A percentile compares a stretch with the other conserved stretches of the same genome.
Conservation (phyloP, 2,888 invertebrate species). For the Chrysotoxum bicinctum region DNA sequence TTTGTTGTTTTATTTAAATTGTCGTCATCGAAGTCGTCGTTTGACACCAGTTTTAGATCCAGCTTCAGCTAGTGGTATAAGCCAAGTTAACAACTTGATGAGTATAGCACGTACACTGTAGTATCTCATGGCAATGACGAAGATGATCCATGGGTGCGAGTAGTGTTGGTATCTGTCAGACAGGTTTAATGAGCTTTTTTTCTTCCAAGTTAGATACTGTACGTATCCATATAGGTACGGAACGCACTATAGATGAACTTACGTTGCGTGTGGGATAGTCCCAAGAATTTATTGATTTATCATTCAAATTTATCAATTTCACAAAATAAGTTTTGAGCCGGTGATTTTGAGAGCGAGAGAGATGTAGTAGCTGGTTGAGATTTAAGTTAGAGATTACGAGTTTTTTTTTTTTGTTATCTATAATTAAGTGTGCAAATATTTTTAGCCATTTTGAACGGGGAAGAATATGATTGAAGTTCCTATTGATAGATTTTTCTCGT, state of each 20-base stretch:
- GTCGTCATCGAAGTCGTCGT: constrained; percentile 49
- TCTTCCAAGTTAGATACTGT: constrained; percentile 17
- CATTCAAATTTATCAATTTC: constrained; percentile 13
- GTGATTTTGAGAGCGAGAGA: constrained; percentile 8
- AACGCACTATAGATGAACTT: constrained; percentile 31
- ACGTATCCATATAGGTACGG: background rate
- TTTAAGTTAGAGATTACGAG: background rate
- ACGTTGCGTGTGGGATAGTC: constrained; percentile 63
- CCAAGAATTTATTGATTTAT: constrained; percentile 58
- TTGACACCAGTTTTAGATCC: constrained; percentile 46
- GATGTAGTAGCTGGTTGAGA: constrained; percentile 1
- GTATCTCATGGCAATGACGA: constrained; percentile 56
- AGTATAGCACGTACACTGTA: constrained; percentile 8
- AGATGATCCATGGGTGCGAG: constrained; percentile 51
- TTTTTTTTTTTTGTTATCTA: background rate
- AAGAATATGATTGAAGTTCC: too few relatives aligned
- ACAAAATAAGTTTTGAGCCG: background rate
- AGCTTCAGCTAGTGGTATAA: constrained; percentile 53
- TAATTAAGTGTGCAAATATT: constrained; percentile 1
- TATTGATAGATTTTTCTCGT: too few relatives aligned
- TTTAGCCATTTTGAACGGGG: background rate
- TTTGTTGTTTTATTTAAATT: constrained; percentile 33
- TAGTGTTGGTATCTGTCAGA: constrained; percentile 53
- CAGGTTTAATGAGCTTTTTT: constrained; percentile 68
- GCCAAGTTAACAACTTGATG: constrained; percentile 57